These are phyloP conservation scores for Hydractinia symbiolongicarpus DNA, from an alignment of 30 jellyfish, hydroid and myxozoan species.

Conservation along the genomic window DNA sequence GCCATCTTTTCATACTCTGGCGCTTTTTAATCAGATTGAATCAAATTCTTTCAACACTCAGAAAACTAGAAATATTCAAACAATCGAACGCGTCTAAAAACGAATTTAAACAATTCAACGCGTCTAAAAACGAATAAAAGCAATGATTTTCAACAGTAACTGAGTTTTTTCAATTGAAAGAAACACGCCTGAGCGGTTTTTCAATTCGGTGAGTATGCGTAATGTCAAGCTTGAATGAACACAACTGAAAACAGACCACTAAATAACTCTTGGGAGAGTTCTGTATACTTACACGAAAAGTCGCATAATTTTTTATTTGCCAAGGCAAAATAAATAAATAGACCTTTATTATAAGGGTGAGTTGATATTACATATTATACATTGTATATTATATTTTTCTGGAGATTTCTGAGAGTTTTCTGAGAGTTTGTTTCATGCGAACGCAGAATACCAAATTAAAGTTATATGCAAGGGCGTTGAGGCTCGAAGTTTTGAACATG, in stretches of 20 bases:
- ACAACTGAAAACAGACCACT: constrained; percentile 29
- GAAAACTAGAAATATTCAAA: no score
- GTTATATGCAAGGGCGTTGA: no score
- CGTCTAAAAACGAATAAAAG: no score
- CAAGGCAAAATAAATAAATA: constrained; percentile 8
- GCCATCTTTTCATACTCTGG: no score
- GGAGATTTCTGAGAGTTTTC: constrained; percentile 1
- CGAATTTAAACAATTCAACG: no score
- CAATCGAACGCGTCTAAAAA: no score
- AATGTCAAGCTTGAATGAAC: constrained; percentile 37
- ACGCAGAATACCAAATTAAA: no score
- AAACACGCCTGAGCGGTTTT: constrained; percentile 32
- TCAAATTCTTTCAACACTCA: no score
- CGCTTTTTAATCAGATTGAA: no score
- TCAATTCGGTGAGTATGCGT: constrained; percentile 26
- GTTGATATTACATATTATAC: not conserved
- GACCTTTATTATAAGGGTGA: constrained; percentile 26
- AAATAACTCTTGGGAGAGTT: constrained; percentile 16
- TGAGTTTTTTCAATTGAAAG: not conserved
- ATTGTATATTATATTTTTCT: not conserved
- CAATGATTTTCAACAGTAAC: no score
- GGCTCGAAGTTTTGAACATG: no score
- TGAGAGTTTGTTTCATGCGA: not conserved
- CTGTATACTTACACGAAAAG: constrained; percentile 22
- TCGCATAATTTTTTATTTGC: constrained; percentile 8